These are phyloP conservation scores for Aphelinus certus DNA, from an alignment of 1,140 invertebrate genomes.

Conservation along the genomic window DNA sequence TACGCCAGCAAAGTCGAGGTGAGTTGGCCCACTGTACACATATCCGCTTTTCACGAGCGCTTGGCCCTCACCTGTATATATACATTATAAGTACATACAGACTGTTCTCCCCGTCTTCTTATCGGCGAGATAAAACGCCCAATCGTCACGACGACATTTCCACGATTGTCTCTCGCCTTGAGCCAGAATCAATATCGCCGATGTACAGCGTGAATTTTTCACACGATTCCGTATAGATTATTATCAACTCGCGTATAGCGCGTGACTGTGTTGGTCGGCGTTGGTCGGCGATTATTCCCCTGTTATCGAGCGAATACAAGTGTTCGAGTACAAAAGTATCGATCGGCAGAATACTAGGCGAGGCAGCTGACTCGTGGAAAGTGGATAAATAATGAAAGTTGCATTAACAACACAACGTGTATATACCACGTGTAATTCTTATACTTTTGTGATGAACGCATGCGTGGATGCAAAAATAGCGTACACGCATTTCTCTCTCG, in stretches of 20 bases:
- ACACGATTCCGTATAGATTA: too few relatives aligned
- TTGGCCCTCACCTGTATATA: background rate
- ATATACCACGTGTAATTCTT: background rate
- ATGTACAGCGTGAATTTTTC: too few relatives aligned
- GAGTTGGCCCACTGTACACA: conserved; percentile 53
- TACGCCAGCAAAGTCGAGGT: conserved; percentile 95
- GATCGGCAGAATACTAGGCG: too few relatives aligned
- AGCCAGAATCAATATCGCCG: too few relatives aligned
- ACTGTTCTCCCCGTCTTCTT: conserved; percentile 7
- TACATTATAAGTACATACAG: background rate
- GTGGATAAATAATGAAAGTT: conserved; percentile 46
- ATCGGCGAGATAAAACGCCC: conserved; percentile 17
- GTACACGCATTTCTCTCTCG: background rate
- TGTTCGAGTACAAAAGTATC: too few relatives aligned
- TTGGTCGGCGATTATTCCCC: too few relatives aligned
- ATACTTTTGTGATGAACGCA: background rate
- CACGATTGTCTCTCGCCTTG: too few relatives aligned
- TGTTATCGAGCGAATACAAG: too few relatives aligned
- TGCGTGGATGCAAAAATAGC: conserved; percentile 2
- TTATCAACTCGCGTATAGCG: too few relatives aligned
- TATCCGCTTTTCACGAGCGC: background rate
- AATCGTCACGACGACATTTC: too few relatives aligned
- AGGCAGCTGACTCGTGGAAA: conserved; percentile 6
- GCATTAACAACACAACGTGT: too few relatives aligned
- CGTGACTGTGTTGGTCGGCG: too few relatives aligned